phyloP scores from a whole-genome alignment of 2,888 invertebrate species.

The Drosophila hamatofila region DNA sequence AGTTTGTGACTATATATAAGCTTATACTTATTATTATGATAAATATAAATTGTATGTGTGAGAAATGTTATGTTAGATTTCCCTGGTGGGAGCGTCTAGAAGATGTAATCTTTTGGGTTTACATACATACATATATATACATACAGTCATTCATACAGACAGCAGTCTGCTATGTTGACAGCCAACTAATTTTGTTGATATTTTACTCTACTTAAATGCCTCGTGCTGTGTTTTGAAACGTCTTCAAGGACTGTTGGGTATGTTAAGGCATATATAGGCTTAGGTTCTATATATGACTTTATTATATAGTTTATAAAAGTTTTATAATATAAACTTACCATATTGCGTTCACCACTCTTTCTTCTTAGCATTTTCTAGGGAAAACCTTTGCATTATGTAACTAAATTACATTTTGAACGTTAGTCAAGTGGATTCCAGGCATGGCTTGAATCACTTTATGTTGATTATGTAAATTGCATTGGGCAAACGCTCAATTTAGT shows the following conservation, averaged over 20 bases:
- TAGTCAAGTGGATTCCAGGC: not conserved
- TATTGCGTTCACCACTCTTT: not conserved
- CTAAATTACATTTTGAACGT: not conserved
- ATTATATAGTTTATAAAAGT: too few species aligned
- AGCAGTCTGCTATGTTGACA: not conserved
- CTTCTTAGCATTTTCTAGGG: not conserved
- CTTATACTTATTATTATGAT: not conserved
- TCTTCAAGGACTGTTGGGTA: not conserved
- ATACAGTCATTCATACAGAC: too few species aligned
- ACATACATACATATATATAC: too few species aligned
- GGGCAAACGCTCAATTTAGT: conserved; percentile 1
- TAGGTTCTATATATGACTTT: not conserved
- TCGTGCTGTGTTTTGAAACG: too few species aligned
- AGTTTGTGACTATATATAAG: not conserved
- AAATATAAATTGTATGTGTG: not conserved
- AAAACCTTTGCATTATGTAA: not conserved
- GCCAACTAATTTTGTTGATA: not conserved
- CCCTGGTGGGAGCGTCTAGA: too few species aligned
- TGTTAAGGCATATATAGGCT: not conserved
- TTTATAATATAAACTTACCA: too few species aligned
- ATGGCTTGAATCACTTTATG: not conserved
- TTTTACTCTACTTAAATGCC: not conserved
- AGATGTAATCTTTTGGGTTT: too few species aligned
- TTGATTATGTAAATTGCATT: conserved; percentile 6
- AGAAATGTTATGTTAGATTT: not conserved